Base-by-base conservation (phyloP, 2,888 invertebrate genomes). In the Pristionchus fissidentatus region DNA sequence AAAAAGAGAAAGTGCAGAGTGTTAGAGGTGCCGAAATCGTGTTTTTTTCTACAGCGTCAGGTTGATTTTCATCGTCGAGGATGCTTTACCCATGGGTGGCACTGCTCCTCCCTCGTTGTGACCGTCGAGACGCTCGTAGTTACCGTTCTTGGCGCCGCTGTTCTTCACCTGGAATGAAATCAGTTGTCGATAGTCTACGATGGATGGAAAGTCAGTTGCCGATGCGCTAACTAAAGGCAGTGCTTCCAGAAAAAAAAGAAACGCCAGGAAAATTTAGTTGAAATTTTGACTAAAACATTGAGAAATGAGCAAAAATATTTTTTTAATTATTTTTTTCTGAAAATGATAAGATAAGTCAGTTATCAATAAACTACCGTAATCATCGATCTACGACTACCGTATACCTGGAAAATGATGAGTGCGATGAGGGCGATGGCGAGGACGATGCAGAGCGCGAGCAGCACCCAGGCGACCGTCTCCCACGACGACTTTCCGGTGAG, bases 391-490 rank as follows among this genome's bases (percentile, higher is more conserved):
- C n/a, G n/a, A n/a, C 55, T 55, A 55, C 55, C 7, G 55, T 55
- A 62, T 62, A 89, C 87, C 85, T 89, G 89, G 60, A 85, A 86
- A 38, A 87, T 60, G 32, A 89, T 87, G 41, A 89, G 78, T 49
- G 86, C 86, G 77, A 89, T 86, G 26, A 89, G 83, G 13, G 89
- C 88, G 43, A 89, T 77, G 22, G 88, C 84, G 15, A 89, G 86
- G 41, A 89, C 84, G 32, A 89, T 87, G 83, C 88, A 87, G 26
- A 89, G 85, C 19, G 87, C 88, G 22, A 89, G 85, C 22, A 89
- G 88, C 13, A 89, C 87, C 89, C 89, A 89, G 1, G 89, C 86
- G 32, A 89, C 87, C 0, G 89, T 89, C 60, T 89, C 86, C 89
- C 89, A 89, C 10, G 87, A 86, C 26, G 87, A 86, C 70, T 86